These are phyloP conservation scores for Pyrgilauda ruficollis DNA, from an alignment of 2,113 vertebrate species.

Conservation along the genomic window DNA sequence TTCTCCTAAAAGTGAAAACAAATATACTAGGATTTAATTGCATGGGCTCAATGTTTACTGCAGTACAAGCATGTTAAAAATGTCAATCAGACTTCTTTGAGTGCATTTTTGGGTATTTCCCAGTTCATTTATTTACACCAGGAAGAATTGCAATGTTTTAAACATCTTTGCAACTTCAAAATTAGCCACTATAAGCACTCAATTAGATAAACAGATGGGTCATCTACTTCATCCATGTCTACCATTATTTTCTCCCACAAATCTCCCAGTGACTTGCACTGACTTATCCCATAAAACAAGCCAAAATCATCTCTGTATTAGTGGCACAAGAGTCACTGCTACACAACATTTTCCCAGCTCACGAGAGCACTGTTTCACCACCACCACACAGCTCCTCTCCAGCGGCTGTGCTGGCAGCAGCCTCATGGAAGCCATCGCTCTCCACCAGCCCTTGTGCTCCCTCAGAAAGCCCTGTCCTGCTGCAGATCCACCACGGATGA, in stretches of 20 bases:
- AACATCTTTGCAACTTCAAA: not conserved
- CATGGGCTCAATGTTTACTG: not conserved
- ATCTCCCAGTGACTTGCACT: not conserved
- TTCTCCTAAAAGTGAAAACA: constrained; percentile 45
- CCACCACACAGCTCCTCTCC: not conserved
- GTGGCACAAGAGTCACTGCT: rapidly evolving
- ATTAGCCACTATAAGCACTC: not conserved
- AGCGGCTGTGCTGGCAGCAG: not conserved
- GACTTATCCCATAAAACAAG: not conserved
- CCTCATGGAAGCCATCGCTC: rapidly evolving
- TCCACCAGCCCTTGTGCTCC: not conserved
- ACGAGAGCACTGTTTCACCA: not conserved
- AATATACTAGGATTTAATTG: not conserved
- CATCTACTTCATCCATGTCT: not conserved
- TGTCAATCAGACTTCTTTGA: not conserved
- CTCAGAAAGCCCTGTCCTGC: not conserved
- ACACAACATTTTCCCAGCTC: not conserved
- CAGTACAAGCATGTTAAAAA: not conserved
- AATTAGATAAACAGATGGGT: not conserved
- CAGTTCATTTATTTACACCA: not conserved
- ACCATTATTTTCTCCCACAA: not conserved
- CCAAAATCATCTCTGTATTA: not conserved
- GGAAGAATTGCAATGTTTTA: not conserved
- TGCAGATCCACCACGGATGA: not conserved
- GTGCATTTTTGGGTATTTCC: not conserved